These are phyloP conservation scores for Epicauta chinensis DNA, from an alignment of 1,140 invertebrate species.

Conservation along the genomic window DNA sequence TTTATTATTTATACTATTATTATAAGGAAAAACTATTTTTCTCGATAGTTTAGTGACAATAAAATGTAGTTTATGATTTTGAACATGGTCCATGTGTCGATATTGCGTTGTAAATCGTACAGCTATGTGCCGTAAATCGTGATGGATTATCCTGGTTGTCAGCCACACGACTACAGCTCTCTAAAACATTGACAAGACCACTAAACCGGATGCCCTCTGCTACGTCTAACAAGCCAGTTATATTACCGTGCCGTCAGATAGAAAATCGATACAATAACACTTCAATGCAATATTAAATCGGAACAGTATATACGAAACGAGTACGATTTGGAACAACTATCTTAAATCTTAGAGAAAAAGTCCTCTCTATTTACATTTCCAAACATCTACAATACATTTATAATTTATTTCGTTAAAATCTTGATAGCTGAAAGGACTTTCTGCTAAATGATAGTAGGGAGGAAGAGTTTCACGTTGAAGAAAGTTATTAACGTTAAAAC, in stretches of 20 bases:
- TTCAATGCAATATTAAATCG: too few species aligned
- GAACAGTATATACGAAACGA: too few species aligned
- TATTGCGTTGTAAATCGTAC: constrained; percentile 33
- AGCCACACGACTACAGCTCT: constrained; percentile 12
- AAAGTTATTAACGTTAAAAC: constrained; percentile 39
- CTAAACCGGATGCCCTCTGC: constrained; percentile 18
- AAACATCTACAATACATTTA: too few species aligned
- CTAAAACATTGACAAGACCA: constrained; percentile 24
- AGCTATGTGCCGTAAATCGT: constrained; percentile 33
- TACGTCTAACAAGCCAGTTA: constrained; percentile 11
- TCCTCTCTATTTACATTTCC: too few species aligned
- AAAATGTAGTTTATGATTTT: constrained; percentile 26
- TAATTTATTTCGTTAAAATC: too few species aligned
- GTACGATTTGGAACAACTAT: too few species aligned
- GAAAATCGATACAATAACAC: constrained; percentile 9
- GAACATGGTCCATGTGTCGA: constrained; percentile 29
- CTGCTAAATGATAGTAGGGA: background rate
- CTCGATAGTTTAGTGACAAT: constrained; percentile 6
- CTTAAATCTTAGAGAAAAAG: too few species aligned
- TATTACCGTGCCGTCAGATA: constrained; percentile 2
- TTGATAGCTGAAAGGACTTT: too few species aligned
- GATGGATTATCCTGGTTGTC: constrained; percentile 35
- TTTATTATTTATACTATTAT: constrained; percentile 2
- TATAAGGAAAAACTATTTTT: constrained; percentile 3
- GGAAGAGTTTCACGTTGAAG: constrained; percentile 19